A percentile compares a stretch with the other conserved stretches of the same genome.
Conservation (phyloP, 2,797 vertebrate genomes). For the Decapterus maruadsi region DNA sequence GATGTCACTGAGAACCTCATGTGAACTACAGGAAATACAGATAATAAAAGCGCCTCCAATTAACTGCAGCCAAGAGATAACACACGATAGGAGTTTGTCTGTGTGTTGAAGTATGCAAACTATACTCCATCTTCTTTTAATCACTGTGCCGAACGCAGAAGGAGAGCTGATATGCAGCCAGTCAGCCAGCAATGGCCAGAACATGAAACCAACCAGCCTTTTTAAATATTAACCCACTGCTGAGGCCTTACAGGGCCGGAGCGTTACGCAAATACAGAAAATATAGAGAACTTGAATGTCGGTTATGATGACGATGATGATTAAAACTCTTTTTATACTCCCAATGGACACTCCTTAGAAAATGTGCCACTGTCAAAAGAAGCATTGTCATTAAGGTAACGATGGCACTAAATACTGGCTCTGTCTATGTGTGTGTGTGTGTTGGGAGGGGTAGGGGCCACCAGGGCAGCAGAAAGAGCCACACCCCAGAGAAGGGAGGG, state of each 20-base stretch:
- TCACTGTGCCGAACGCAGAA: slow-evolving; percentile 20
- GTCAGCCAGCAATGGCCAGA: slow-evolving; percentile 64
- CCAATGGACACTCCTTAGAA: slow-evolving; percentile 3
- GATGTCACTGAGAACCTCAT: not conserved
- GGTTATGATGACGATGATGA: slow-evolving; percentile 2
- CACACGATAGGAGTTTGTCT: slow-evolving; percentile 11
- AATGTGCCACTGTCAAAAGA: slow-evolving; percentile 10
- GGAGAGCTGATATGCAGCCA: slow-evolving; percentile 61
- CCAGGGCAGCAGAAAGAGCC: slow-evolving; percentile 56
- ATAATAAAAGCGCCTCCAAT: slow-evolving; percentile 8
- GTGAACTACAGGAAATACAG: slow-evolving; percentile 21
- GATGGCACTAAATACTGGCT: slow-evolving; percentile 32
- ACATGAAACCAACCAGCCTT: slow-evolving; percentile 80
- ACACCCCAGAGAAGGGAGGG: slow-evolving; percentile 77
- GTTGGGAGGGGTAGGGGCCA: slow-evolving; percentile 48
- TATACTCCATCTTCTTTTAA: slow-evolving; percentile 31
- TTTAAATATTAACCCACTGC: slow-evolving; percentile 87
- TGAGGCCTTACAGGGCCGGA: slow-evolving; percentile 37
- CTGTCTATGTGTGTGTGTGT: slow-evolving; percentile 19
- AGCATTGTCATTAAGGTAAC: slow-evolving; percentile 30
- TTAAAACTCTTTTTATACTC: slow-evolving; percentile 8
- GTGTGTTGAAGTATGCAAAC: slow-evolving; percentile 40
- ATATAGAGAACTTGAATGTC: not conserved
- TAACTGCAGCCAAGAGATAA: slow-evolving; percentile 18
- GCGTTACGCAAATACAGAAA: slow-evolving; percentile 16